Conservation (phyloP, 2,888 invertebrate species). For the Oxystoma pomonae region DNA sequence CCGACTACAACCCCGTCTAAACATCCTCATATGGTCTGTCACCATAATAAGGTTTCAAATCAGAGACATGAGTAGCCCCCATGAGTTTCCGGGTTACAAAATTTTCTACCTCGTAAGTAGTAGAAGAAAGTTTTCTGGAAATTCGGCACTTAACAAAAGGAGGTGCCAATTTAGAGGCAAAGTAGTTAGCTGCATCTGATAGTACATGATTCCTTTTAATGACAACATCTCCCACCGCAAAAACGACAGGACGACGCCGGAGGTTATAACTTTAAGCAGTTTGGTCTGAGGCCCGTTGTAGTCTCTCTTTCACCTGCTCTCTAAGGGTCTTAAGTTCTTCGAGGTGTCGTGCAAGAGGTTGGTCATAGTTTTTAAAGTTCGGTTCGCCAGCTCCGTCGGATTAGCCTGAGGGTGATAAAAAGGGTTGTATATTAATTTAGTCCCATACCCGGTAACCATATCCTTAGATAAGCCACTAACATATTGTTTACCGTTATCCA, state of each 20-base stretch:
- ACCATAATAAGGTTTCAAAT: no score
- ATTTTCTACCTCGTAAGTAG: no score
- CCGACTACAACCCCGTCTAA: no score
- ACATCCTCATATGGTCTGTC: no score
- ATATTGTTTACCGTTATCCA: slow-evolving; percentile 25
- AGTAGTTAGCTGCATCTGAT: slow-evolving; percentile 23
- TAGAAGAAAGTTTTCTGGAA: no score
- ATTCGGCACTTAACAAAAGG: no score
- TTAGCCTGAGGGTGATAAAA: slow-evolving; percentile 27
- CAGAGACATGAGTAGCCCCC: no score
- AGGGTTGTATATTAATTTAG: no score
- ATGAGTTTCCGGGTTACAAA: no score
- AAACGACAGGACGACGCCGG: slow-evolving; percentile 12
- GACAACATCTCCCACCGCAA: slow-evolving; percentile 17
- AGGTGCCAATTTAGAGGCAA: slow-evolving; percentile 28
- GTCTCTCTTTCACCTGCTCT: no score
- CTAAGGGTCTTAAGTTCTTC: no score
- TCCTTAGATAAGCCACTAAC: slow-evolving; percentile 5
- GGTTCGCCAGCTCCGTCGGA: slow-evolving; percentile 20
- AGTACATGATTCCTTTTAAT: slow-evolving; percentile 22
- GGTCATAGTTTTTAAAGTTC: slow-evolving; percentile 22
- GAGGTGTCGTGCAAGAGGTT: background rate
- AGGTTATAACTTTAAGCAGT: slow-evolving; percentile 18
- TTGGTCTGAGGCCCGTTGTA: no score
- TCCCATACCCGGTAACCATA: slow-evolving; percentile 5